Percentiles rank a stretch among this genome's conserved stretches.
phyloP scores from a whole-genome alignment of 2,113 vertebrate species.

The Rhinopithecus roxellana region DNA sequence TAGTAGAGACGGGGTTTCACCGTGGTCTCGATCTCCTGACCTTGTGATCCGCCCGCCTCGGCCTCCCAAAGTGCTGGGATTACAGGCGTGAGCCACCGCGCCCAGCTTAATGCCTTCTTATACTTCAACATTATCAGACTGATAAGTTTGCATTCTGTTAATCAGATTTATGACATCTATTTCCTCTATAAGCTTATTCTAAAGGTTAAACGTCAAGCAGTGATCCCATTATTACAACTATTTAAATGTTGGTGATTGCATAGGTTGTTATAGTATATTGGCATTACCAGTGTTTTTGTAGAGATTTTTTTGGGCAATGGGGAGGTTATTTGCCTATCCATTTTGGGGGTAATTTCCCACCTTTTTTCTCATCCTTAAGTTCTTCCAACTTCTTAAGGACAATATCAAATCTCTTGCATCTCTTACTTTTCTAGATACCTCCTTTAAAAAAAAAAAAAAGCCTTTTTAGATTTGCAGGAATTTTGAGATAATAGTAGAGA shows the following conservation, averaged over 20 bases:
- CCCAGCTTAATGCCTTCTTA: not conserved
- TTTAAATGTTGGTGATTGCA: not conserved
- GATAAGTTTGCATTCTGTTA: not conserved
- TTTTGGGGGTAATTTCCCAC: not conserved
- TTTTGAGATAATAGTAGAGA: not conserved
- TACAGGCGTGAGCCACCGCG: too few relatives aligned
- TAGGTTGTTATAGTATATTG: not conserved
- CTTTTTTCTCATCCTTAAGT: not conserved
- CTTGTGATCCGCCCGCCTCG: too few relatives aligned
- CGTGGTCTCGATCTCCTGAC: too few relatives aligned
- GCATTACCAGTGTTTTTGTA: not conserved
- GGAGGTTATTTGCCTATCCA: not conserved
- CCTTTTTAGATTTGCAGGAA: not conserved
- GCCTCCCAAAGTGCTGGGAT: too few relatives aligned
- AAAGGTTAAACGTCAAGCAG: not conserved
- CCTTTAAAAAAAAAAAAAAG: not conserved
- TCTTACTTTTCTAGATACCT: not conserved
- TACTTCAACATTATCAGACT: not conserved
- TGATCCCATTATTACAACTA: not conserved
- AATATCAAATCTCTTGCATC: not conserved
- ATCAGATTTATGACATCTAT: not conserved
- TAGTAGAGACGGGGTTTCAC: too few relatives aligned
- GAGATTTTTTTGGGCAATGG: not conserved
- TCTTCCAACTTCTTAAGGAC: not conserved
- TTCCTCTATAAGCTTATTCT: not conserved